A percentile compares a stretch with the other conserved stretches of the same genome.
Evolutionary conservation across 2,888 invertebrate genomes (phyloP).

Genomic region (Drosophila sordidula): DNA sequence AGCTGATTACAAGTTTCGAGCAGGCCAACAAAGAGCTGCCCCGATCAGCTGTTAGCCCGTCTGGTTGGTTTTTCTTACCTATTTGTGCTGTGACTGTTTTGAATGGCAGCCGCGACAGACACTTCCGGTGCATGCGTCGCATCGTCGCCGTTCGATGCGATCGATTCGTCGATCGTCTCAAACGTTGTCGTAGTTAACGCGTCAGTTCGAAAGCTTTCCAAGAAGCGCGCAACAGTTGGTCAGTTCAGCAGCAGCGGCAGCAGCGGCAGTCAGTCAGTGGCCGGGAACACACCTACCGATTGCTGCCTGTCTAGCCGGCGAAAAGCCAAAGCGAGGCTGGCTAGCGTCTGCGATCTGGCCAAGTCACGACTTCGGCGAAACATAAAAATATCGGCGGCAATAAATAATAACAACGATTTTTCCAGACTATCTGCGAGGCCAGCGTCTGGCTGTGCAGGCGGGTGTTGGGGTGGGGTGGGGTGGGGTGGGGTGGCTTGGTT

Average conservation of each 20-base stretch:
- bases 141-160: slow-evolving; percentile 8
- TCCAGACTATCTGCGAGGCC: slow-evolving; percentile 73
- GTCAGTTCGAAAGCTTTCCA: slow-evolving; percentile 62
- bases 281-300: slow-evolving; percentile 69
- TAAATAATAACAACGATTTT: slow-evolving; percentile 82
- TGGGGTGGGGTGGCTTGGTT: slow-evolving; percentile 5
- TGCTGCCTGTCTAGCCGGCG: slow-evolving; percentile 50
- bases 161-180: slow-evolving; percentile 51
- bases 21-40: slow-evolving; percentile 23
- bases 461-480: not conserved
- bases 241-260: slow-evolving; percentile 13
- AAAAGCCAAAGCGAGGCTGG: slow-evolving; percentile 1
- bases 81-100: slow-evolving; percentile 28
- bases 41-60: slow-evolving; percentile 17
- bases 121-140: slow-evolving; percentile 47
- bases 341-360: slow-evolving; percentile 62
- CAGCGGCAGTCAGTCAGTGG: slow-evolving; percentile 45
- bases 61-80: not conserved
- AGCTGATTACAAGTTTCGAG: slow-evolving; percentile 29
- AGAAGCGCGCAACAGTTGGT: slow-evolving; percentile 68
- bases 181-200: slow-evolving; percentile 59
- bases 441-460: slow-evolving; percentile 27
- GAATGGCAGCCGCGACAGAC: slow-evolving; percentile 30
- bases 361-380: slow-evolving; percentile 81
- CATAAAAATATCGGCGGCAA: slow-evolving; percentile 81